Percentiles rank a stretch among this genome's conserved stretches.
Evolutionary conservation across 2,888 invertebrate genomes (phyloP).

Genomic region (Lymantria dispar): DNA sequence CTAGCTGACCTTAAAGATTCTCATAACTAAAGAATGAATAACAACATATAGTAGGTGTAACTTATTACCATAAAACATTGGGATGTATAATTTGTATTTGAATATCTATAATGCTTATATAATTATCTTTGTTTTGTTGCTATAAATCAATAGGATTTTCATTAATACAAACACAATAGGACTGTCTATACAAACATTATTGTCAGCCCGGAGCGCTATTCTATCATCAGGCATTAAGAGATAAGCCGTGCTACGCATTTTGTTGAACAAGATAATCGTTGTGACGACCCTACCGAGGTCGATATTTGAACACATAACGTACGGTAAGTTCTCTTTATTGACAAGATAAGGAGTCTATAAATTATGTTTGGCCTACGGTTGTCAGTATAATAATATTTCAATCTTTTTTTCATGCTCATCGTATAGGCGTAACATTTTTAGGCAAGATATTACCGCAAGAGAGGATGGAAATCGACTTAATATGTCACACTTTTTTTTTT

Average conservation of each 20-base stretch:
- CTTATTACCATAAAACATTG: too few relatives aligned
- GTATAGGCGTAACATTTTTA: too few relatives aligned
- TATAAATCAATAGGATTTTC: conserved; percentile 27
- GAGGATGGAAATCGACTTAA: too few relatives aligned
- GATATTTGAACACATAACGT: conserved; percentile 5
- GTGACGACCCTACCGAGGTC: conserved; percentile 26
- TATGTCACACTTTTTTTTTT: too few relatives aligned
- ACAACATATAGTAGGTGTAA: too few relatives aligned
- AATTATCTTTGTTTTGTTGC: neutral
- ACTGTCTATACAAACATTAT: conserved; percentile 34
- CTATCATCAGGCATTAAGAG: conserved; percentile 49
- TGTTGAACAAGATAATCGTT: conserved; percentile 38
- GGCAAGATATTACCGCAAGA: too few relatives aligned
- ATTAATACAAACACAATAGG: conserved; percentile 22
- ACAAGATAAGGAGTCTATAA: neutral
- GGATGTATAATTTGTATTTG: too few relatives aligned
- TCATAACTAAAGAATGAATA: too few relatives aligned
- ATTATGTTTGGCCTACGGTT: neutral
- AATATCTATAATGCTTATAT: neutral
- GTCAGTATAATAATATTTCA: neutral
- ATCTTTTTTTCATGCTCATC: too few relatives aligned
- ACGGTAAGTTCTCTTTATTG: conserved; percentile 1
- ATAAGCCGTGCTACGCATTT: conserved; percentile 37
- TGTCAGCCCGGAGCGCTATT: conserved; percentile 27
- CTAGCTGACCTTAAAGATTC: too few relatives aligned